A percentile compares a stretch with the other conserved stretches of the same genome.
phyloP scores from a whole-genome alignment of 2,797 vertebrate species.

The Gorsachius magnificus region DNA sequence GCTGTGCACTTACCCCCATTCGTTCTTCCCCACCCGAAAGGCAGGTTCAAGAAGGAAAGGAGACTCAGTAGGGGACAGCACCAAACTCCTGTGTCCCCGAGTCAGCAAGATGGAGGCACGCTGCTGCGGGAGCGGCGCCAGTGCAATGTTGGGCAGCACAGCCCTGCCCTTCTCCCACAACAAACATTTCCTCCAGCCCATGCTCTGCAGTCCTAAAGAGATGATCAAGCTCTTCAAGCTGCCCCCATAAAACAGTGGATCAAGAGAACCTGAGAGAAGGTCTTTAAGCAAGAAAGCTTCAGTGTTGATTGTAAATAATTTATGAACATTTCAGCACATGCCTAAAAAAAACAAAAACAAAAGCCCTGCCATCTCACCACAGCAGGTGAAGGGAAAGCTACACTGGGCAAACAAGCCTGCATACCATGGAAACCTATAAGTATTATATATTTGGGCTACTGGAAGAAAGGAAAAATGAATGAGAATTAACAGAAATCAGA shows the following conservation, averaged over 20 bases:
- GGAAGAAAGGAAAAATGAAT: not conserved
- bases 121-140: fast-evolving
- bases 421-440: not conserved
- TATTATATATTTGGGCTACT: not conserved
- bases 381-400: not conserved
- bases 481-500: not conserved
- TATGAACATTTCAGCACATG: not conserved
- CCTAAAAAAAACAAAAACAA: not conserved
- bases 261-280: not conserved
- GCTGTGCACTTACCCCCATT: not conserved
- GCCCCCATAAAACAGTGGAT: not conserved
- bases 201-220: not conserved
- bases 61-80: fast-evolving
- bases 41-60: not conserved
- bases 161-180: not conserved
- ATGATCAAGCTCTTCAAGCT: not conserved
- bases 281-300: not conserved
- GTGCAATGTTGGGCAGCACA: fast-evolving
- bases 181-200: not conserved
- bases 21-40: not conserved
- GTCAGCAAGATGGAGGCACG: fast-evolving
- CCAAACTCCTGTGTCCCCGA: fast-evolving
- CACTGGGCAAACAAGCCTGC: not conserved
- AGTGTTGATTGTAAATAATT: not conserved
- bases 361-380: not conserved